Evolutionary conservation across 2,888 invertebrate species (phyloP), one percentile per base, ranked within the genome.

Genomic region (Oxycera nigricornis): DNA sequence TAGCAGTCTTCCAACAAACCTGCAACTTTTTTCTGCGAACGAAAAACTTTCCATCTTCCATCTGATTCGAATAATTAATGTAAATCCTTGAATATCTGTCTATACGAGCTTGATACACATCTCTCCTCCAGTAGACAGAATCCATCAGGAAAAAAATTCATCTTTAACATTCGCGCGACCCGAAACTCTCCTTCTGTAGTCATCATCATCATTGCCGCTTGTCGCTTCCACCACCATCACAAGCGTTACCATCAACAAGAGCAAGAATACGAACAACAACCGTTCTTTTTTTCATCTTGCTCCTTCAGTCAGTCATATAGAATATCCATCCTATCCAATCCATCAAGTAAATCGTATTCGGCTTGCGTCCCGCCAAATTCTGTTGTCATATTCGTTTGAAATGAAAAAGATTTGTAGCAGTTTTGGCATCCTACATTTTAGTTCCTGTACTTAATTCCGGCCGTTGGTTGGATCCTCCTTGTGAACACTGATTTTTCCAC

Each of bases 331-430:
- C 30, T 31, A 55, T 52, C 70, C 70, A 70, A 55, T 55, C 68
- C 68, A 68, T 68, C 68, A 68, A 68, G 28, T 50, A 68, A 68
- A 68, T 50, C 50, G 68, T 68, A 24, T 68, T 46, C 52, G 17
- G 70, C 30, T 31, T 70, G 30, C 52, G 30, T 26, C 31, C 22
- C 55, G 1, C 52, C 52, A 50, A 61, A 65, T 50, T 50, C 50
- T 28, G 11, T 30, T 68, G 50, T 68, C 68, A 50, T 50, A 46
- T 68, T 22, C 68, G 30, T 28, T 52, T 55, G 68, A 30, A 1
- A 17, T 28, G 26, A 17, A 65, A 6, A 11, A 17, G 65, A 65
- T 41, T 65, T 41, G 20, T 9, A n/a, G 17, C 22, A 41, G 24
- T 41, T 9, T 35, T 62, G 31, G 24, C 20, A 35, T 62, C 35